phyloP scores from a whole-genome alignment of 2,888 invertebrate species.

The Hirtodrosophila cameraria region DNA sequence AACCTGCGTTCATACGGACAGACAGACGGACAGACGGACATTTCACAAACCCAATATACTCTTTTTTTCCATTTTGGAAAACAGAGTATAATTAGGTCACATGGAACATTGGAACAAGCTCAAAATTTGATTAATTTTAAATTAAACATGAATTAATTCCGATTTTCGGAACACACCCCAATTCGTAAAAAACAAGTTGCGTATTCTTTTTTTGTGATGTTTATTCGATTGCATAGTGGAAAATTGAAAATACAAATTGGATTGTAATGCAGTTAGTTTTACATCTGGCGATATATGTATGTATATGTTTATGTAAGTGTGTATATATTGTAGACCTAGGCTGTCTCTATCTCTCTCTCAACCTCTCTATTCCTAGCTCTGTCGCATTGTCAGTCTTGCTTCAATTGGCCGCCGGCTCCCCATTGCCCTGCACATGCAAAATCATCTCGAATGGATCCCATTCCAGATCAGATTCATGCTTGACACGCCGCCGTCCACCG shows the following conservation, averaged over 20 bases:
- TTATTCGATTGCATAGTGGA: constrained; percentile 55
- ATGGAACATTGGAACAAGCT: too few species aligned
- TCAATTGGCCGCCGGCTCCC: constrained; percentile 78
- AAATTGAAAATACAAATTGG: constrained; percentile 64
- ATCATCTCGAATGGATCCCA: constrained; percentile 83
- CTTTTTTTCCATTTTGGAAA: too few species aligned
- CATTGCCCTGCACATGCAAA: constrained; percentile 79
- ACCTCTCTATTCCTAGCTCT: not conserved
- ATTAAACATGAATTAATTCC: too few species aligned
- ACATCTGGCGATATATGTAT: constrained; percentile 60
- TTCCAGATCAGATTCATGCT: constrained; percentile 79
- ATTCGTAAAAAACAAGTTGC: not conserved
- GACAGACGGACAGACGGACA: too few species aligned
- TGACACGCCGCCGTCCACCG: constrained; percentile 66
- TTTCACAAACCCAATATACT: too few species aligned
- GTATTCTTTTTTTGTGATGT: constrained; percentile 36
- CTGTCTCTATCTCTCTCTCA: constrained; percentile 35
- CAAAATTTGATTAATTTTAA: not conserved
- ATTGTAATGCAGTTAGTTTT: constrained; percentile 55
- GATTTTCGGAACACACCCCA: constrained; percentile 15
- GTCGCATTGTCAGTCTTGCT: constrained; percentile 56
- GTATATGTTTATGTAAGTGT: constrained; percentile 13
- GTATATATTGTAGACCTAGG: constrained; percentile 31
- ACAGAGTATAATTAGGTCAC: too few species aligned
- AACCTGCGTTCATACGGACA: too few species aligned